These are phyloP conservation scores for Petromus typicus DNA, from an alignment of 2,113 vertebrate species.

Conservation along the genomic window DNA sequence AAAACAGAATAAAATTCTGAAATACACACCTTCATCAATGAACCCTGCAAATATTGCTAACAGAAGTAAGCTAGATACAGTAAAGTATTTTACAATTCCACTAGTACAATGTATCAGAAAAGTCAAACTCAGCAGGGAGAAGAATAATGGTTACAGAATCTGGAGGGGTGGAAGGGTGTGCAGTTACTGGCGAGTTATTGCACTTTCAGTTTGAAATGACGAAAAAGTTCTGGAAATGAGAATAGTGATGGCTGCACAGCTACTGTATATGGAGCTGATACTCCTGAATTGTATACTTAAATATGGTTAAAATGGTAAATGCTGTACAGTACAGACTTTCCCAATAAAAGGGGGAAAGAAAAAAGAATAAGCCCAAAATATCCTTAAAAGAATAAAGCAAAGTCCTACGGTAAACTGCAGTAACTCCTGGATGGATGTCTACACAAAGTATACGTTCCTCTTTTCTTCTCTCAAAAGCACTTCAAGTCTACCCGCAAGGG, in stretches of 20 bases:
- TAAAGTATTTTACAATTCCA: not conserved
- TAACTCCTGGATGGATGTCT: not conserved
- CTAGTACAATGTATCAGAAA: not conserved
- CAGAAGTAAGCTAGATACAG: not conserved
- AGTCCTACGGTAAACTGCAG: not conserved
- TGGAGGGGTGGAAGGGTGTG: no score
- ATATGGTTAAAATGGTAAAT: not conserved
- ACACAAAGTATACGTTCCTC: not conserved
- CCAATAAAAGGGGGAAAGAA: no score
- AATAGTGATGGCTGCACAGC: not conserved
- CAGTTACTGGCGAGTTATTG: not conserved
- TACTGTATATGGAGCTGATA: not conserved
- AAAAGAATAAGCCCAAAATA: not conserved
- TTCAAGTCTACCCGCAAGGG: not conserved
- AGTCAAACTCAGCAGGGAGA: not conserved
- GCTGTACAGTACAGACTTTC: no score
- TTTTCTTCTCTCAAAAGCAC: not conserved
- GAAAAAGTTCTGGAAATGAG: not conserved
- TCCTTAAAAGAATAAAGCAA: not conserved
- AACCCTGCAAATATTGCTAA: not conserved
- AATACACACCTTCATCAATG: not conserved
- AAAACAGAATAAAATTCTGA: not conserved
- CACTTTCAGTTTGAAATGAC: not conserved
- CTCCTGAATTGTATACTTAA: not conserved
- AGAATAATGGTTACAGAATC: not conserved